Conservation (phyloP, 2,888 invertebrate genomes). For the Pardosa pseudoannulata region DNA sequence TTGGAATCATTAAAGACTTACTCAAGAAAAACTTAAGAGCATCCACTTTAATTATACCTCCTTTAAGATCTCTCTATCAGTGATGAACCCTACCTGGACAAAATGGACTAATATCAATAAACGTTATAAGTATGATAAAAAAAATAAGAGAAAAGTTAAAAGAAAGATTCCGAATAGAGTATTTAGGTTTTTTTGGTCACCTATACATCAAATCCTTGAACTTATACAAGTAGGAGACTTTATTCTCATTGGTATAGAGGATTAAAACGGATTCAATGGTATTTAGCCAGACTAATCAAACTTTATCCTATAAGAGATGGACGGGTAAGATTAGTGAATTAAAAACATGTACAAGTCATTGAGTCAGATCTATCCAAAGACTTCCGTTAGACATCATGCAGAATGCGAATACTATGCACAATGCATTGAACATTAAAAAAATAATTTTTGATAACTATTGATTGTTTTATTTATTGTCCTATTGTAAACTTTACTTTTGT, state of each 20-base stretch:
- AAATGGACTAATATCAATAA: no score
- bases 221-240: neutral
- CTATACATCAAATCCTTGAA: neutral
- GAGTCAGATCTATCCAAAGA: neutral
- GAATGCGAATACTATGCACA: no score
- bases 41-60: no score
- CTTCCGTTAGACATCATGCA: neutral
- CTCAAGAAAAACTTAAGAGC: no score
- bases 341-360: neutral
- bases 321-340: neutral
- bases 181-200: neutral
- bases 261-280: neutral
- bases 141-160: no score
- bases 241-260: neutral
- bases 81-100: constrained; percentile 18
- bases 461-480: no score
- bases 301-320: no score
- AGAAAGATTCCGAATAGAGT: neutral
- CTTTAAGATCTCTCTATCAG: neutral
- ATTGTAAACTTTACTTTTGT: no score
- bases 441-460: no score
- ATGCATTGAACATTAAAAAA: no score
- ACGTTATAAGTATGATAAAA: no score
- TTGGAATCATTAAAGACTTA: no score
- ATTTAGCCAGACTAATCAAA: neutral